These are phyloP conservation scores for Drosophila planitibia DNA, from an alignment of 2,888 invertebrate genomes.

Conservation along the genomic window DNA sequence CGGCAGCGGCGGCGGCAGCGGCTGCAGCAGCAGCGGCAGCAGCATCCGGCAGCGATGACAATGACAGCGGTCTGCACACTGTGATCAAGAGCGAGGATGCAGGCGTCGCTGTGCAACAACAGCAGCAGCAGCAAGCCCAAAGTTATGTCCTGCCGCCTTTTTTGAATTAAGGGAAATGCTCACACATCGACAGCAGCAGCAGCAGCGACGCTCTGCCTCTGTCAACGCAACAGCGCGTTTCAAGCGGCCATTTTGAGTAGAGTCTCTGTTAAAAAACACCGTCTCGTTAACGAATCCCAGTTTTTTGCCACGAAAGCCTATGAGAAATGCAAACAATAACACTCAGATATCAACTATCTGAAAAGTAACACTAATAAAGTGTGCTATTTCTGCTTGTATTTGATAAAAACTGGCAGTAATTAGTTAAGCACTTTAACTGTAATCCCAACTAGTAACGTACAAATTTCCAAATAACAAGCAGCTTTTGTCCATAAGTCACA, in stretches of 20 bases:
- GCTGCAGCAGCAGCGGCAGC: slow-evolving; percentile 51
- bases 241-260: slow-evolving; percentile 72
- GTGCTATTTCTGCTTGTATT: neutral
- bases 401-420: neutral
- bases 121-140: slow-evolving; percentile 79
- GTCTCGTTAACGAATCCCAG: neutral
- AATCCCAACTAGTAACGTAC: neutral
- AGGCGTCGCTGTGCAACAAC: slow-evolving; percentile 44
- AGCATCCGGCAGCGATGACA: slow-evolving; percentile 69
- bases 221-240: slow-evolving; percentile 51
- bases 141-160: slow-evolving; percentile 86
- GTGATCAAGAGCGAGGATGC: slow-evolving; percentile 85
- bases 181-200: slow-evolving; percentile 80
- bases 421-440: neutral
- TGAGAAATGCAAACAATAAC: neutral
- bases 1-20: slow-evolving; percentile 51
- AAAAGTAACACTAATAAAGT: neutral
- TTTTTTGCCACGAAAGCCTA: neutral
- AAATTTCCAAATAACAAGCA: neutral
- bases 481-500: neutral
- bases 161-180: slow-evolving; percentile 86
- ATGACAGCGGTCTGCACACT: slow-evolving; percentile 81
- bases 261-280: neutral
- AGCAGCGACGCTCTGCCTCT: slow-evolving; percentile 50
- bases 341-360: neutral